These are phyloP conservation scores for Ophioninae sp. DNA, from an alignment of 2,888 invertebrate species.

Conservation along the genomic window DNA sequence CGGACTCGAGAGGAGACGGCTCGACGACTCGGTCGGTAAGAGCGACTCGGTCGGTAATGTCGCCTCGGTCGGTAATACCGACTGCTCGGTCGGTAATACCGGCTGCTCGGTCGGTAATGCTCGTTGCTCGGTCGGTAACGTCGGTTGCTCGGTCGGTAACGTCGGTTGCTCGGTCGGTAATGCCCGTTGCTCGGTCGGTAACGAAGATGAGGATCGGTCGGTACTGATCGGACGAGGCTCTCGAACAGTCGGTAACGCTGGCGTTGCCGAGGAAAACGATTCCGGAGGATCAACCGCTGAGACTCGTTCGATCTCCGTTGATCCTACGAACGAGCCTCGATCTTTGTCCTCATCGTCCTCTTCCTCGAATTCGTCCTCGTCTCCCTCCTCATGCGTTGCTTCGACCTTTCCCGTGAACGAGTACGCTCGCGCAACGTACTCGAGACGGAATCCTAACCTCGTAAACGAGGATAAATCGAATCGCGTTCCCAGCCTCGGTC, in stretches of 20 bases:
- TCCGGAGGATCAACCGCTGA: neutral
- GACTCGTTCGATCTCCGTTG: conserved; percentile 56
- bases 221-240: conserved; percentile 30
- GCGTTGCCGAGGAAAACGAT: conserved; percentile 49
- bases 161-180: too few species aligned
- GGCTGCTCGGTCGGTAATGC: too few species aligned
- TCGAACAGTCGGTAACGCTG: conserved; percentile 47
- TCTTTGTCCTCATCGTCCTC: conserved; percentile 44
- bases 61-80: too few species aligned
- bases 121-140: too few species aligned
- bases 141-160: too few species aligned
- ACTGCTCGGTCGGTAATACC: too few species aligned
- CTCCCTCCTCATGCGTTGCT: conserved; percentile 23
- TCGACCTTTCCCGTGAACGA: conserved; percentile 36
- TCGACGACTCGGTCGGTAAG: neutral
- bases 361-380: conserved; percentile 32
- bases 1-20: conserved; percentile 24
- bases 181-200: neutral
- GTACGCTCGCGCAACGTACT: conserved; percentile 36
- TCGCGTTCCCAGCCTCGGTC: conserved; percentile 15
- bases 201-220: conserved; percentile 44
- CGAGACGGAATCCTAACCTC: conserved; percentile 35
- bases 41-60: too few species aligned
- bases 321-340: conserved; percentile 44
- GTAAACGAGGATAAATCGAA: conserved; percentile 48